Conservation (phyloP, 2,113 vertebrate species). For the Cryptomyrus ogoouensis region DNA sequence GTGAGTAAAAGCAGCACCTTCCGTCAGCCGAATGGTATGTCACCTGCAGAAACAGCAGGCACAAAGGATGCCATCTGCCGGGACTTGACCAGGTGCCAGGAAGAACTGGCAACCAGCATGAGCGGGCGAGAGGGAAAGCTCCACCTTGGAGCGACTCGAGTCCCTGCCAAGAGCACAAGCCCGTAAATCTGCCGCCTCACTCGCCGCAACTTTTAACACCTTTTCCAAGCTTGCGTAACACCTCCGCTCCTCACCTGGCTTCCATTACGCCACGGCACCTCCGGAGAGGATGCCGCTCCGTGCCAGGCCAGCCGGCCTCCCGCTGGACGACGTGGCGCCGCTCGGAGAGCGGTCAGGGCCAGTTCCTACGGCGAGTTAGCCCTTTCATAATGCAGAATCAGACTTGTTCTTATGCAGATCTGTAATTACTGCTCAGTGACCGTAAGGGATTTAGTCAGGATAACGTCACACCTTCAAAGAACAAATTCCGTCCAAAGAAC, state of each 20-base stretch:
- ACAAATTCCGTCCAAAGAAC: neutral
- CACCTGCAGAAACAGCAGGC: constrained; percentile 22
- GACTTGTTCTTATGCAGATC: neutral
- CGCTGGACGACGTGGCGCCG: neutral
- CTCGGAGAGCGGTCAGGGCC: neutral
- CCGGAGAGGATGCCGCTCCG: neutral
- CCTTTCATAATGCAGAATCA: neutral
- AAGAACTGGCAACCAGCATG: constrained; percentile 30
- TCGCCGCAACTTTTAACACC: neutral
- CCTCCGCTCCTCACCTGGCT: neutral
- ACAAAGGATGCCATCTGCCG: constrained; percentile 59
- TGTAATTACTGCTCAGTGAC: neutral
- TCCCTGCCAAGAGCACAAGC: neutral
- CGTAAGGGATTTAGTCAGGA: neutral
- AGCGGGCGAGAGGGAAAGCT: constrained; percentile 28
- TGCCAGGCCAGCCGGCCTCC: neutral
- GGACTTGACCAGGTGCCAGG: constrained; percentile 53
- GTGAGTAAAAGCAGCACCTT: constrained; percentile 20
- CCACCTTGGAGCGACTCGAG: neutral
- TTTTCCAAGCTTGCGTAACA: neutral
- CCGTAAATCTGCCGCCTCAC: neutral
- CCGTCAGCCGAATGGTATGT: neutral
- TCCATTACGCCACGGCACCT: neutral
- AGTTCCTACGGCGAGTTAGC: neutral
- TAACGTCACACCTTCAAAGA: neutral